phyloP scores from a whole-genome alignment of 2,888 invertebrate genomes.

The Deilephila elpenor region DNA sequence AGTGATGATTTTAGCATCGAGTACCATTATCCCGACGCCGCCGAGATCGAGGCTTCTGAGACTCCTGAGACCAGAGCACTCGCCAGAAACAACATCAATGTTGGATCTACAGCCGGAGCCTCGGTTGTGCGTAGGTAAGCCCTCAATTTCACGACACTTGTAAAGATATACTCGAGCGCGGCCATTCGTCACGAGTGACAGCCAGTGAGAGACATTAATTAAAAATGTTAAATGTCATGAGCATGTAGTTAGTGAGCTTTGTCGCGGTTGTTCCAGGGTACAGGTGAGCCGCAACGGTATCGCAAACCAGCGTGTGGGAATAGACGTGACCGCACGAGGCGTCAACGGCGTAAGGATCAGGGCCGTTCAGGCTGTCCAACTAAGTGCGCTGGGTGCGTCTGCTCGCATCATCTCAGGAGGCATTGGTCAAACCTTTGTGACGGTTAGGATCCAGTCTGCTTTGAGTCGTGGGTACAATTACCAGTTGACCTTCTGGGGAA shows the following conservation, averaged over 20 bases:
- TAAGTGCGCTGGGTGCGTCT: slow-evolving; percentile 59
- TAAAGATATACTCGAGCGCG: too few relatives aligned
- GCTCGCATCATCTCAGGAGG: slow-evolving; percentile 59
- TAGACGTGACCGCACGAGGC: slow-evolving; percentile 65
- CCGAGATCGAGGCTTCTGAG: too few relatives aligned
- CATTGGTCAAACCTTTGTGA: slow-evolving; percentile 55
- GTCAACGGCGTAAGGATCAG: slow-evolving; percentile 57
- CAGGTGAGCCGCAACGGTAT: slow-evolving; percentile 53
- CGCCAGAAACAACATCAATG: too few relatives aligned
- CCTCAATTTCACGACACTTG: too few relatives aligned
- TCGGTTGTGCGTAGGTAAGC: not conserved
- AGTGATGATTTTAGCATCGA: not conserved
- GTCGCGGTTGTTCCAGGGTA: slow-evolving; percentile 45
- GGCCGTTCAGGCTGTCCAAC: slow-evolving; percentile 59
- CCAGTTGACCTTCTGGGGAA: slow-evolving; percentile 66
- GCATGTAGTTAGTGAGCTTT: too few relatives aligned
- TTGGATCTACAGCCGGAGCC: not conserved
- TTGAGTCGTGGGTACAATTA: slow-evolving; percentile 70
- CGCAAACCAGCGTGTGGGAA: slow-evolving; percentile 58
- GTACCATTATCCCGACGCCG: not conserved
- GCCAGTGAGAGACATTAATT: too few relatives aligned
- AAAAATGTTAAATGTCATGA: too few relatives aligned
- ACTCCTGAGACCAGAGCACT: too few relatives aligned
- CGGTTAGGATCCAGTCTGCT: slow-evolving; percentile 60
- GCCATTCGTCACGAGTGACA: too few relatives aligned